Base-by-base conservation (phyloP, 2,797 vertebrate species). In the Salarias fasciatus region DNA sequence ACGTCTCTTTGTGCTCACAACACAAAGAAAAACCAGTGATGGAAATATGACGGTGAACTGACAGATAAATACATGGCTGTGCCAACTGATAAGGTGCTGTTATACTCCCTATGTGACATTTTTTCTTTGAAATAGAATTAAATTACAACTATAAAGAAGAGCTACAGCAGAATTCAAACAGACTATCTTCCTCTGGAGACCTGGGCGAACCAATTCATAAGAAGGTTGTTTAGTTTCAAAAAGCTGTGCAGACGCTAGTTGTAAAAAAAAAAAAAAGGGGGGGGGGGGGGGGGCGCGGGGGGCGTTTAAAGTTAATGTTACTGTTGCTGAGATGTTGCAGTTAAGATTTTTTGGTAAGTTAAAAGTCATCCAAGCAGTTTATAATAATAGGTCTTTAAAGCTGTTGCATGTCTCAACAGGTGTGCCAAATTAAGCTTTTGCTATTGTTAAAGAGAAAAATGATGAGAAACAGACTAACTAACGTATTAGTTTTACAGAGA, bases 11-110 rank as follows among this genome's bases (percentile, higher is more conserved):
- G 2, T 13, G 15, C 47, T 38, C 47, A 5, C 5, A 37, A 48
- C 53, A 57, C 13, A 53, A 40, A 56, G 15, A 37, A 49, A 60
- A 54, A 12, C 18, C 40, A 13, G 10, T 33, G 36, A 53, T 60
- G 12, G 46, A 73, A 68, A 58, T 1, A 1, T 43, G 0, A 40
- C 15, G 13, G 9, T 33, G 45, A 35, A 38, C 4, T 0, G 28
- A 37, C 11, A 65, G 41, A 69, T 52, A 54, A 64, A 77, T 53
- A 41, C 35, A 69, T 7, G 10, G 11, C 31, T 49, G 42, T 57
- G 65, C 44, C 53, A 73, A 43, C 12, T 50, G 28, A 5, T 60
- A 11, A 53, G 28, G 53, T 28, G 14, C 38, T 36, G 4, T 8
- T 35, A 41, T 58, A 14, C 63, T 52, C 28, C 64, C 10, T n/a